These are phyloP conservation scores for Drosophila santomea DNA, from an alignment of 1,140 invertebrate species.

Conservation along the genomic window DNA sequence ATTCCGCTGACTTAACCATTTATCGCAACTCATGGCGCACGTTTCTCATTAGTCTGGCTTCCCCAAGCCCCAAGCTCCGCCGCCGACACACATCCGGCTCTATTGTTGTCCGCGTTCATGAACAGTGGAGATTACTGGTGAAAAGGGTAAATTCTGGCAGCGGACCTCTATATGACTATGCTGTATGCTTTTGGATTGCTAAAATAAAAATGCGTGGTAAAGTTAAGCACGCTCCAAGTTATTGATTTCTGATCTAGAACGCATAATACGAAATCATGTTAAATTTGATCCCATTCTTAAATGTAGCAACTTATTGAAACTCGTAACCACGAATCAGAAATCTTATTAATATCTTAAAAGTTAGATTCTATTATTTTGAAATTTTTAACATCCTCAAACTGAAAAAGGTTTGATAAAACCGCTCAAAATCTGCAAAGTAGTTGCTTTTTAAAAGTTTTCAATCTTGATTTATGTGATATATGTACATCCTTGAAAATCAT, in stretches of 20 bases:
- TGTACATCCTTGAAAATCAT: slow-evolving; percentile 7
- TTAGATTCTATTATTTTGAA: too few relatives aligned
- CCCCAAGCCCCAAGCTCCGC: neutral
- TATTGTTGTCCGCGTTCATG: slow-evolving; percentile 17
- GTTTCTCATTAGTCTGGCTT: slow-evolving; percentile 71
- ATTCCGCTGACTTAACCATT: slow-evolving; percentile 69
- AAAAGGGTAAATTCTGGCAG: slow-evolving; percentile 9
- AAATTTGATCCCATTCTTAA: too few relatives aligned
- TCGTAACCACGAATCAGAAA: too few relatives aligned
- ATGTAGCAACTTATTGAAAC: too few relatives aligned
- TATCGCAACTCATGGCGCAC: slow-evolving; percentile 73
- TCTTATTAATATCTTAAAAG: too few relatives aligned
- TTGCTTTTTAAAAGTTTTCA: too few relatives aligned
- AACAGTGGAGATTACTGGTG: slow-evolving; percentile 16
- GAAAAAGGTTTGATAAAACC: too few relatives aligned
- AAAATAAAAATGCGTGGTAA: neutral
- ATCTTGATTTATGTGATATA: neutral
- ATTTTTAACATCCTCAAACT: too few relatives aligned
- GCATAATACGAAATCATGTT: too few relatives aligned
- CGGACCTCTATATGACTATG: neutral
- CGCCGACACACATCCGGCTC: neutral
- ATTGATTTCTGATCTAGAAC: neutral
- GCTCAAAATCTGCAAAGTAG: too few relatives aligned
- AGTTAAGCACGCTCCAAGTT: neutral
- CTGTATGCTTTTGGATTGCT: neutral